phyloP scores from a whole-genome alignment of 2,888 invertebrate genomes.

The Tyria jacobaeae region DNA sequence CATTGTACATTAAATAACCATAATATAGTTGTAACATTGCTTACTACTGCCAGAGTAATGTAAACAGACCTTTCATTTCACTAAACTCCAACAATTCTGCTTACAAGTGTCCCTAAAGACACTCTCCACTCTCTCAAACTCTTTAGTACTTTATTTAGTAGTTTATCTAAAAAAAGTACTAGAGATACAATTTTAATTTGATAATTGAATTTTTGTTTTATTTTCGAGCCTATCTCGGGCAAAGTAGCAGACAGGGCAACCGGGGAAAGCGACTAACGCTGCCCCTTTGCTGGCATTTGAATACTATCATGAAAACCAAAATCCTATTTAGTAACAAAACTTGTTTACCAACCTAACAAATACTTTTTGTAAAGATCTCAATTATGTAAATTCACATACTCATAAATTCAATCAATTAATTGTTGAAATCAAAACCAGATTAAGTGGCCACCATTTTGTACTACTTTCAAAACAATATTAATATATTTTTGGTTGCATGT shows the following conservation, averaged over 20 bases:
- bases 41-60: background rate
- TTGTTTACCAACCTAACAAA: background rate
- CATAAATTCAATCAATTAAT: background rate
- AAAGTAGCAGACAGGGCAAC: too few relatives aligned
- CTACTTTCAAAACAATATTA: constrained; percentile 2
- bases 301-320: background rate
- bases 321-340: background rate
- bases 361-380: background rate
- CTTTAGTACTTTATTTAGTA: too few relatives aligned
- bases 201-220: constrained; percentile 1
- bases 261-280: too few relatives aligned
- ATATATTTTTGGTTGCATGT: constrained; percentile 30
- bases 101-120: constrained; percentile 6
- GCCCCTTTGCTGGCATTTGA: too few relatives aligned
- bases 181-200: too few relatives aligned
- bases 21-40: background rate
- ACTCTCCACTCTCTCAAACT: too few relatives aligned
- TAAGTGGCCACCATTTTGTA: background rate
- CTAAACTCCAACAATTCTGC: constrained; percentile 20
- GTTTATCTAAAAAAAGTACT: too few relatives aligned
- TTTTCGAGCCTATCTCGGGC: too few relatives aligned
- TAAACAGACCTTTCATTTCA: background rate
- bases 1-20: background rate
- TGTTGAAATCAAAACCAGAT: background rate
- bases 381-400: background rate